Conservation (phyloP, 2,113 vertebrate genomes). For the Ornithorhynchus anatinus region DNA sequence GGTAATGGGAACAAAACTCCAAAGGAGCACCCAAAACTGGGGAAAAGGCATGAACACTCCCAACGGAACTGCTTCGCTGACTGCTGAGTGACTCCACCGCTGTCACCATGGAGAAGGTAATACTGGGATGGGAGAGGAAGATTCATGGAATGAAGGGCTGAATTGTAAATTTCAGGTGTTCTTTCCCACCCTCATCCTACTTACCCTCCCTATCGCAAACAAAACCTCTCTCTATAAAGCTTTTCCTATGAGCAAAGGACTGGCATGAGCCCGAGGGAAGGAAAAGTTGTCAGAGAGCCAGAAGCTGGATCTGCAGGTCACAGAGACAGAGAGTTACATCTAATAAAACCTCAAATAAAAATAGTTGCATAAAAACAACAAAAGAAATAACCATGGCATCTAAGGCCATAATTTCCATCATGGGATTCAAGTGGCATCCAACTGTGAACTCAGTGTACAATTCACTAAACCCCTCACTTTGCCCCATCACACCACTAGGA, state of each 20-base stretch:
- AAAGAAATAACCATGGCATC: neutral
- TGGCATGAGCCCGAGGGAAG: neutral
- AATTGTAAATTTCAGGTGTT: neutral
- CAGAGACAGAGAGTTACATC: neutral
- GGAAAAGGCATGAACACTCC: neutral
- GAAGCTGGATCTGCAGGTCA: neutral
- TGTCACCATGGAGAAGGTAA: too few relatives aligned
- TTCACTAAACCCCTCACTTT: neutral
- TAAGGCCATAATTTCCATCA: neutral
- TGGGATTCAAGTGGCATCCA: neutral
- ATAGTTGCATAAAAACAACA: neutral
- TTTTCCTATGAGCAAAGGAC: neutral
- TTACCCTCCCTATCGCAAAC: neutral
- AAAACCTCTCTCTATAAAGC: neutral
- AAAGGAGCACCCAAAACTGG: neutral
- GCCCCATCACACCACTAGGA: neutral
- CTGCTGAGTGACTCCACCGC: too few relatives aligned
- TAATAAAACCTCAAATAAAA: constrained; percentile 32
- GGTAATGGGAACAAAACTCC: neutral
- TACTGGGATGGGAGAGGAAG: too few relatives aligned
- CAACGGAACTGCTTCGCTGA: too few relatives aligned
- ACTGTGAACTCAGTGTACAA: neutral
- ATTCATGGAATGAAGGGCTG: too few relatives aligned
- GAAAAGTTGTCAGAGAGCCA: neutral
- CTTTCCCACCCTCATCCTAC: rapidly evolving